Base-by-base conservation (phyloP, 2,888 invertebrate genomes). In the Latheticus oryzae region DNA sequence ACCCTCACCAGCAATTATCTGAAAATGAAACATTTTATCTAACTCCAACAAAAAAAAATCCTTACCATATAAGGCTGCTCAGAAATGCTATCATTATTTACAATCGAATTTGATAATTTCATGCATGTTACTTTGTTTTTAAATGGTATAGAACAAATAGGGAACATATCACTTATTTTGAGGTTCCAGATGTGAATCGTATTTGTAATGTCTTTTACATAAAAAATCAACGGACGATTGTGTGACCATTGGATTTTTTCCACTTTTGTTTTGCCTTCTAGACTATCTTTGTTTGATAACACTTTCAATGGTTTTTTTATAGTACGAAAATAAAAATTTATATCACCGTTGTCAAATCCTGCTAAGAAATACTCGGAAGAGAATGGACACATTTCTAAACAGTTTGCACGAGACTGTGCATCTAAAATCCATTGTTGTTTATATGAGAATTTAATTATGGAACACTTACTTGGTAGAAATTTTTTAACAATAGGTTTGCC, bases 101-200 rank as follows among this genome's bases (percentile, higher is more conserved):
- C 16, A 32, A 32, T 67, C 26, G 76, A 72, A 7, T 81, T 75
- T 15, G 81, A 80, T 26, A 82, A 64, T 62, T 76, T 78, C 69
- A 83, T 78, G 59, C 75, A 76, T 35, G 70, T 76, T 8, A 83
- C 76, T 5, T 71, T 67, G 12, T 78, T 76, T 26, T 73, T 75
- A 58, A 80, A 78, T 1, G 78, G 76, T 52, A 83, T 67, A 2
- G 79, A 79, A 66, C 78, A 73, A 15, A 76, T 70, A 0, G 84
- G 84, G 60, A 75, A 75, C 61, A 81, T 77, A 65, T 83, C 83
- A 61, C 81, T 83, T 35, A 74, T 75, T 45, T 76, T 76, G 58
- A 85, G 73, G 70, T 85, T 78, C 84, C 84, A 85, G 23, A 83
- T 70, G 55, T 83, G 78, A 30, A 84, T 75, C 21, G 78, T 79